Percentiles rank a stretch among this genome's conserved stretches.
phyloP scores from a whole-genome alignment of 2,888 invertebrate genomes.

The Aricia artaxerxes region DNA sequence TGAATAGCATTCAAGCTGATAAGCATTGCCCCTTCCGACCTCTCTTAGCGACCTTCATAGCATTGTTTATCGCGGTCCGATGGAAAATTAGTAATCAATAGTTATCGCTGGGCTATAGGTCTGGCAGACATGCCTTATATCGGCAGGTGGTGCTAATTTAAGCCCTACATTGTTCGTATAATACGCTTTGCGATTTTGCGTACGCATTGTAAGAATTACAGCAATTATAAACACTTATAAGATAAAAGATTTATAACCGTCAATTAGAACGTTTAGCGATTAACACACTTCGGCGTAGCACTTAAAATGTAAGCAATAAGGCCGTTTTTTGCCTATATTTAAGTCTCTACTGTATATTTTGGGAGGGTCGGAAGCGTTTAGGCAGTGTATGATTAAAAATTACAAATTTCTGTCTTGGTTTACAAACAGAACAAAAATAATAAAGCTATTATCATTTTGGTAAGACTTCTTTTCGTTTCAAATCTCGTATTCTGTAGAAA shows the following conservation, averaged over 20 bases:
- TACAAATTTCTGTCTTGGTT: background rate
- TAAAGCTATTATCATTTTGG: background rate
- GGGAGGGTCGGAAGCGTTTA: constrained; percentile 14
- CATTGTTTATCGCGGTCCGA: background rate
- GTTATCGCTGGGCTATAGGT: background rate
- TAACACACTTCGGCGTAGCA: background rate
- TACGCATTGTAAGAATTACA: constrained; percentile 25
- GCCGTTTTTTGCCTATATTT: background rate
- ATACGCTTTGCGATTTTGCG: constrained; percentile 13
- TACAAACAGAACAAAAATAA: background rate
- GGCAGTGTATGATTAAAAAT: constrained; percentile 14
- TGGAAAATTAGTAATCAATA: background rate
- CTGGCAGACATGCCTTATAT: constrained; percentile 34
- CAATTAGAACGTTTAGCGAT: constrained; percentile 18
- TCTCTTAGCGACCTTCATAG: background rate
- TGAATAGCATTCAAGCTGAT: too few species aligned
- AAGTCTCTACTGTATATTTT: background rate
- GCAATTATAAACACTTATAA: constrained; percentile 25
- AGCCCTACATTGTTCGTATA: constrained; percentile 50
- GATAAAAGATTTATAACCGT: background rate
- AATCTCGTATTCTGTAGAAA: background rate
- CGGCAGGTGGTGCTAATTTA: constrained; percentile 63
- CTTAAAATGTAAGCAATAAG: background rate
- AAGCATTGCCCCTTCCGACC: background rate
- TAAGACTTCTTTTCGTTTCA: background rate